These are phyloP conservation scores for Alcedo quadribrachys DNA, from an alignment of 2,797 vertebrate species.

Conservation along the genomic window DNA sequence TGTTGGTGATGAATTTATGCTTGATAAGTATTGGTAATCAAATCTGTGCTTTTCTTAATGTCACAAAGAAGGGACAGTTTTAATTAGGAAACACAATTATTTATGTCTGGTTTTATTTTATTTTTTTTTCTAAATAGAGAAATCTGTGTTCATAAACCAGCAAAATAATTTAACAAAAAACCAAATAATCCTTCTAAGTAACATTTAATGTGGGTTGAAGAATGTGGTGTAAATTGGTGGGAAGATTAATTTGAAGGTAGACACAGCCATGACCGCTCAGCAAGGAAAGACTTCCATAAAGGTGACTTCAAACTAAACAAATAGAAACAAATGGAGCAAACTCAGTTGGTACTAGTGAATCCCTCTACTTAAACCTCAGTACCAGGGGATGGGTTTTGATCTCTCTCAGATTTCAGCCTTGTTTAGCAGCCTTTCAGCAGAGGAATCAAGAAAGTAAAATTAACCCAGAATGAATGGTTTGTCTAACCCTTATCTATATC, in stretches of 20 bases:
- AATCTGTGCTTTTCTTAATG: not conserved
- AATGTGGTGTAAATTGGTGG: not conserved
- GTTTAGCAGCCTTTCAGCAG: not conserved
- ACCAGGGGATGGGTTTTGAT: not conserved
- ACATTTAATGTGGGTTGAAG: not conserved
- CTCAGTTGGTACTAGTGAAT: not conserved
- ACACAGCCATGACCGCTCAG: not conserved
- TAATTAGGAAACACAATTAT: not conserved
- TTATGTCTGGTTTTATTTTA: not conserved
- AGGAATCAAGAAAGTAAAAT: not conserved
- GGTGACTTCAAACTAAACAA: not conserved
- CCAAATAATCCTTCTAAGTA: not conserved
- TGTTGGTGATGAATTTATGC: not conserved
- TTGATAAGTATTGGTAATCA: not conserved
- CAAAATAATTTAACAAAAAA: not conserved
- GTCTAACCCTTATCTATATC: not conserved
- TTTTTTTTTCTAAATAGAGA: not conserved
- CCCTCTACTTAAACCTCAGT: not conserved
- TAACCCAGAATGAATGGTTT: not conserved
- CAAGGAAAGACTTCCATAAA: not conserved
- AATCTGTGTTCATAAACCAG: not conserved
- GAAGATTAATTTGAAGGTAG: not conserved
- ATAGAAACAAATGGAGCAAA: not conserved
- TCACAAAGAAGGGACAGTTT: rapidly evolving
- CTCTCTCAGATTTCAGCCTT: not conserved